A percentile compares a stretch with the other conserved stretches of the same genome.
These are phyloP conservation scores for Sebastes minor DNA, from an alignment of 2,797 vertebrate genomes.

Conservation along the genomic window DNA sequence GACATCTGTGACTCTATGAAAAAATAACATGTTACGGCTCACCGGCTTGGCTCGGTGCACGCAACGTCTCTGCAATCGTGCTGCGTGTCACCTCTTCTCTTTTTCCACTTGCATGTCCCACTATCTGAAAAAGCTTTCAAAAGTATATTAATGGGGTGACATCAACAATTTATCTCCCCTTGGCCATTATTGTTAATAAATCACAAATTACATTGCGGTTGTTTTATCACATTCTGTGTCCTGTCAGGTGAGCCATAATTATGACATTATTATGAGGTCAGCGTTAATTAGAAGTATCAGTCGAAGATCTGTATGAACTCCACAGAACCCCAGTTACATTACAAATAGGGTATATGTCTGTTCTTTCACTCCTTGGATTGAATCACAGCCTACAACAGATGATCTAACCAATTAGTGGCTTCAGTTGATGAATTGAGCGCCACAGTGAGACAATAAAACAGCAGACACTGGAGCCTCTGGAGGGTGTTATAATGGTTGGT, in stretches of 20 bases:
- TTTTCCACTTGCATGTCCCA: neutral
- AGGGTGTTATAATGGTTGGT: constrained; percentile 64
- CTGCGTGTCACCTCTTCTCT: neutral
- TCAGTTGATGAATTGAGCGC: constrained; percentile 69
- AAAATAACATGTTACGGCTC: constrained; percentile 44
- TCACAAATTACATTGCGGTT: constrained; percentile 1
- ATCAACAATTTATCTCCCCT: constrained; percentile 4
- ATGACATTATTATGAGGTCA: constrained; percentile 51
- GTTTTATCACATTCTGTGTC: constrained; percentile 24
- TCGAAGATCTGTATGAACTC: constrained; percentile 27
- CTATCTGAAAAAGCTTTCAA: constrained; percentile 1
- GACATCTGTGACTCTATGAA: constrained; percentile 56
- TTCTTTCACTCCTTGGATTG: constrained; percentile 48
- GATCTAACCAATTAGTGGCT: constrained; percentile 75
- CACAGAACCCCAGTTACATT: constrained; percentile 24
- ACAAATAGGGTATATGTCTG: constrained; percentile 21
- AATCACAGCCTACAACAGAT: constrained; percentile 59
- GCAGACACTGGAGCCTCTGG: constrained; percentile 40
- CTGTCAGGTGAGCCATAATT: constrained; percentile 37
- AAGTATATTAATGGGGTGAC: constrained; percentile 1
- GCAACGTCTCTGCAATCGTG: constrained; percentile 29
- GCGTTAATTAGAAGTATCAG: constrained; percentile 30
- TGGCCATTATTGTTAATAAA: constrained; percentile 9
- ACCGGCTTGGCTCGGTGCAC: constrained; percentile 19
- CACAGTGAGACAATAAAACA: constrained; percentile 65